Evolutionary conservation across 1,140 invertebrate species (phyloP), one percentile per base, ranked within the genome.

Genomic region (Pogonognathellus flavescens): DNA sequence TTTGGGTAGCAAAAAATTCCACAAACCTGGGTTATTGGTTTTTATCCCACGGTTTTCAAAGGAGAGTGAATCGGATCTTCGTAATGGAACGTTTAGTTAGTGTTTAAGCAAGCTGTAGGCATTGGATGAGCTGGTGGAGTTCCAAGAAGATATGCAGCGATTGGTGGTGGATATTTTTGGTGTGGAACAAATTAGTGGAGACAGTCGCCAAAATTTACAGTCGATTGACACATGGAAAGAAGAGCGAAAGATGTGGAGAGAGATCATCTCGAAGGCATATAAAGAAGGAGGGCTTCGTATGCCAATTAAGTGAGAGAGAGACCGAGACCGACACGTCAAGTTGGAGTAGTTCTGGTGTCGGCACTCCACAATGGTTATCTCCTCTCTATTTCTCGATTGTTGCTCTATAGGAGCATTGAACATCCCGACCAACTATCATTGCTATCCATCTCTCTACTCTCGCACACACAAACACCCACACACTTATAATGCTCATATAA

Each of bases 121-220:
- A 85, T 86, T 84, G 86, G 87, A 88, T 88, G 86, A 88, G 84
- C 88, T 87, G 88, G 86, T 88, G 55, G 52, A 41, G 85, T 88
- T 88, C 88, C 88, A 87, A 88, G 85, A 85, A 85, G 62, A 85
- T 55, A 86, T 83, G 83, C 53, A 86, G 86, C 86, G 84, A 87
- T 88, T 89, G 87, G 88, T 86, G 57, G 88, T 60, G 70, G 86
- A 89, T 88, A 86, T 88, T 88, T 88, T 88, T 87, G 85, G 86
- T 87, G 87, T 86, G 87, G 88, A 88, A 89, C 88, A 89, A 89
- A 89, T 89, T 89, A 87, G 87, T 84, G 85, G 86, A 88, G 87
- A 89, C 88, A 89, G 87, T 87, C 87, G 88, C 88, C 88, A 89
- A 89, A 89, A 89, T 89, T 89, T 89, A 89, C 88, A 89, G 88